phyloP scores from a whole-genome alignment of 2,797 vertebrate species.

The Phoxinus dragarum region DNA sequence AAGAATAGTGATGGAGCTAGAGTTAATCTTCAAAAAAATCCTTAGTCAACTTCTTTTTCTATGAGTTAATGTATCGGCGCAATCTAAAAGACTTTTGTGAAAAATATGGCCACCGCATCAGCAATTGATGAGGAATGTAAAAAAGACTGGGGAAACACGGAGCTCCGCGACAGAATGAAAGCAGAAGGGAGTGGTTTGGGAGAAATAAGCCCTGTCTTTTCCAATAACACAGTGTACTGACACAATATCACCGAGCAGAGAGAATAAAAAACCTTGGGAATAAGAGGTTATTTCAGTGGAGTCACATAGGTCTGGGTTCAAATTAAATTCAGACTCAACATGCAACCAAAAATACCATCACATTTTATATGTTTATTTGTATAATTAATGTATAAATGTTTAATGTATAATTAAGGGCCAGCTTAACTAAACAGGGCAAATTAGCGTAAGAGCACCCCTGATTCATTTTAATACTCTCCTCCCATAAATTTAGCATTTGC shows the following conservation, averaged over 20 bases:
- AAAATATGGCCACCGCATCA: conserved; percentile 20
- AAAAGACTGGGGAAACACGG: not conserved
- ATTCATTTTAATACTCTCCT: no score
- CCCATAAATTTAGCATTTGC: no score
- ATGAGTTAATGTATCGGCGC: conserved; percentile 9
- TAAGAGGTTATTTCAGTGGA: not conserved
- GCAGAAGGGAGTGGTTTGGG: conserved; percentile 47
- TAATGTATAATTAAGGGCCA: no score
- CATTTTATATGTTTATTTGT: no score
- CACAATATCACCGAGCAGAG: conserved; percentile 78
- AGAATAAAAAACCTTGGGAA: conserved; percentile 53
- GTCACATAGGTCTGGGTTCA: not conserved
- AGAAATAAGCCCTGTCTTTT: conserved; percentile 73
- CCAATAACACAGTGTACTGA: conserved; percentile 75
- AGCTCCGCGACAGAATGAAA: not conserved
- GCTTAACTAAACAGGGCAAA: no score
- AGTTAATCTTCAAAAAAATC: conserved; percentile 59
- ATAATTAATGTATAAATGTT: no score
- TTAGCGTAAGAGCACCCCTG: no score
- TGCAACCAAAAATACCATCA: no score
- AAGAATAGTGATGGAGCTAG: conserved; percentile 14
- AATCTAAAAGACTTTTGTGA: conserved; percentile 26
- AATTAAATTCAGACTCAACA: not conserved
- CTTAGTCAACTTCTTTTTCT: conserved; percentile 44
- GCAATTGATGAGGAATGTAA: conserved; percentile 34